Base-by-base conservation (phyloP, 2,888 invertebrate genomes). In the Bimastos eiseni region DNA sequence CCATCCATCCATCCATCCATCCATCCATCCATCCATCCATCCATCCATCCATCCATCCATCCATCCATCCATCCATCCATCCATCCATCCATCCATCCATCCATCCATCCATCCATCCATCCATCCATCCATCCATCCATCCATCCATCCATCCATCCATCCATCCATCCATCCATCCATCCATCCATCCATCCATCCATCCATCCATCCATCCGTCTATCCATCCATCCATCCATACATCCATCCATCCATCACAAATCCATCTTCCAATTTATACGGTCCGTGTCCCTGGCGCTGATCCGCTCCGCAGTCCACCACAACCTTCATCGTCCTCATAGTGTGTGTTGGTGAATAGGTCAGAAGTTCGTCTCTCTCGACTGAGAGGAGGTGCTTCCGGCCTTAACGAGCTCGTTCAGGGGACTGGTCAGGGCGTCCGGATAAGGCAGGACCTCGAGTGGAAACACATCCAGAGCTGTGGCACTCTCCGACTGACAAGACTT, bases 291-390 rank as follows among this genome's bases (percentile, higher is more conserved):
- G 70, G 11, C 70, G 30, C n/a, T 70, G 30, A 70, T 70, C 70
- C 70, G 70, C 70, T 70, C n/a, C 30, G 70, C 70, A n/a, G 11
- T 70, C 30, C 8, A n/a, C 70, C 30, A n/a, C n/a, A n/a, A n/a
- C n/a, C 70, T 30, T 8, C 70, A 70, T n/a, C 70, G 70, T 70
- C 30, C n/a, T 17, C 49, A 2, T 44, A 1, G 44, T 44, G 49
- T 8, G 70, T 70, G 70, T 70, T 6, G 11, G 30, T 70, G n/a
- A n/a, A n/a, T n/a, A n/a, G 86, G 8, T 86, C 37, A 86, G 86
- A 86, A 86, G 86, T 86, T 86, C 86, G 86, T 86, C 15, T 86
- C 86, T 34, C 86, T 86, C 86, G 86, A 86, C 86, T 86, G 86
- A 36, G 86, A 86, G 21, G 86, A 86, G 19, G 86, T 34, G 86